Evolutionary conservation across 2,888 invertebrate species (phyloP), one percentile per base, ranked within the genome.

Genomic region (Fragum fragum): DNA sequence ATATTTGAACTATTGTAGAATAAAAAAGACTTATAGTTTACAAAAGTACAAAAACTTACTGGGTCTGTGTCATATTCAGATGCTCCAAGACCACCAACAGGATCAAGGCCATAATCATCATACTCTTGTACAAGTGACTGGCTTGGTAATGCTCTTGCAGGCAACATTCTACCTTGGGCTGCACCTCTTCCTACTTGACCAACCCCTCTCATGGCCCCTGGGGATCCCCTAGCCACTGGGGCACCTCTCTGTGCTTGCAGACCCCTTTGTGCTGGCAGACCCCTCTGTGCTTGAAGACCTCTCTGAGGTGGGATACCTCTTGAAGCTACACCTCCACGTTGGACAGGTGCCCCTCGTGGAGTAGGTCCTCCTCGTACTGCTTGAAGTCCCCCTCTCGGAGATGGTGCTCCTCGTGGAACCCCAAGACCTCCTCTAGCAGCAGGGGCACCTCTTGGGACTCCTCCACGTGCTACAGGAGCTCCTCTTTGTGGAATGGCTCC

Each of bases 31-130:
- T n/a, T n/a, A n/a, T n/a, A n/a, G n/a, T n/a, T n/a, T n/a, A n/a
- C n/a, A n/a, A n/a, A 36, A 36, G 32, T 36, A 9, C 9, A 9
- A 36, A 36, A 61, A 28, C 63, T 57, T 75, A 75, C 75, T 21
- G 66, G 79, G 28, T 79, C 79, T 23, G 66, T 32, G 1, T 66
- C 63, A 52, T 72, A 75, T 7, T 73, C 61, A 23, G 32, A 42
- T 68, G 63, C 63, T 68, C 75, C 53, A 42, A 75, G 21, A 53
- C 78, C 26, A 3, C 7, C 26, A 21, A 23, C 26, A 0, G 63
- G 39, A 73, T 77, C 81, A n/a, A 75, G 74, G 21, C 85, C 86
- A 85, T 89, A 89, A 29, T 90, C 88, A 55, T 90, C 90, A 83
- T 90, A 88, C 0, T 80, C 75, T 52, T 74, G 71, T 57, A 78